Percentiles rank a stretch among this genome's conserved stretches.
These are phyloP conservation scores for Conopomorpha cramerella DNA, from an alignment of 1,140 invertebrate genomes.

Conservation along the genomic window DNA sequence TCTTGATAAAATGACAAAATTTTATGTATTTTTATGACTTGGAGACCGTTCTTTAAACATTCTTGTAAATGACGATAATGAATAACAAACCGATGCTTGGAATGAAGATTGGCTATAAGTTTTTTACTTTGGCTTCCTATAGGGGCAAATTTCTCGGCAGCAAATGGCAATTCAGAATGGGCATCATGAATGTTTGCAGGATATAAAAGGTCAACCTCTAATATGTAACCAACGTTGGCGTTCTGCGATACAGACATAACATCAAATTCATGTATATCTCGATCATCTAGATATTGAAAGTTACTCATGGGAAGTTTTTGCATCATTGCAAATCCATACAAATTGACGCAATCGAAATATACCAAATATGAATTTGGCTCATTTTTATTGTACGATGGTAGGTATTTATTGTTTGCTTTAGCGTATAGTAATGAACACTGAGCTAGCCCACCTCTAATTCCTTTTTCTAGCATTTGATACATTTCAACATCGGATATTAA, in stretches of 20 bases:
- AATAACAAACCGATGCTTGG: constrained; percentile 34
- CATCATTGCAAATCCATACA: constrained; percentile 10
- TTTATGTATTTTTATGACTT: constrained; percentile 33
- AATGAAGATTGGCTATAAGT: constrained; percentile 17
- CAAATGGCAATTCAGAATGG: constrained; percentile 42
- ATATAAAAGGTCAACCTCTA: constrained; percentile 37
- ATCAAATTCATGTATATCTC: constrained; percentile 14
- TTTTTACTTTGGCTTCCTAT: constrained; percentile 13
- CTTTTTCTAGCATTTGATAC: constrained; percentile 11
- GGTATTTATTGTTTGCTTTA: constrained; percentile 9
- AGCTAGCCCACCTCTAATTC: constrained; percentile 8
- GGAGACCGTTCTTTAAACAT: constrained; percentile 22
- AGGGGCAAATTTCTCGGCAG: constrained; percentile 16
- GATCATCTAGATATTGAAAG: constrained; percentile 3
- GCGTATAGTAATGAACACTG: constrained; percentile 6
- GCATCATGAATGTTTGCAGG: constrained; percentile 37
- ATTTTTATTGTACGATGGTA: constrained; percentile 3
- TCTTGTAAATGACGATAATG: constrained; percentile 38
- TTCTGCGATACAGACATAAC: constrained; percentile 18
- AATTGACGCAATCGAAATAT: constrained; percentile 9
- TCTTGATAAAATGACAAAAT: constrained; percentile 35
- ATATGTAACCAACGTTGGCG: constrained; percentile 32
- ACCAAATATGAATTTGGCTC: constrained; percentile 5
- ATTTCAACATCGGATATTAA: constrained; percentile 7
- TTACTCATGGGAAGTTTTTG: constrained; percentile 3